Evolutionary conservation across 2,113 vertebrate genomes (phyloP), one percentile per base, ranked within the genome.

Genomic region (Petaurus breviceps): DNA sequence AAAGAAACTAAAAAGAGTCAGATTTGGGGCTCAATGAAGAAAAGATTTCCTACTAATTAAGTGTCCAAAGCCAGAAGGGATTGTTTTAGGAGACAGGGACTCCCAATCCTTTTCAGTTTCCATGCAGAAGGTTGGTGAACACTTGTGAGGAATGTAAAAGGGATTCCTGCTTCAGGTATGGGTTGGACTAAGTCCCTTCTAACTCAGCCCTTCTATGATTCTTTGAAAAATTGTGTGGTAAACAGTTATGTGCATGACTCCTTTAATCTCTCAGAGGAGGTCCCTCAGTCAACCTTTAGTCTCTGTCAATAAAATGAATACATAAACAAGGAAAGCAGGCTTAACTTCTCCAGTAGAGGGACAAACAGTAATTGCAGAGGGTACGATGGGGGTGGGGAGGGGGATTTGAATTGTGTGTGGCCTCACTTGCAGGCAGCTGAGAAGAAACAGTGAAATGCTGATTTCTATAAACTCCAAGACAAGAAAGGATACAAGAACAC

Each of bases 341-440:
- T 84, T 43, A 84, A n/a, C 19, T 84, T 84, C 68, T 84, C 19
- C 68, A 43, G 16, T 84, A 43, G 16, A 84, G 37, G 61, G 68
- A 84, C 68, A 84, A 84, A 84, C n/a, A 84, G 68, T 84, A 84
- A 84, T 84, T 84, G n/a, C n/a, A 43, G n/a, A 37, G n/a, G 37
- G 68, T 84, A 5, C 1, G n/a, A 43, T n/a, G 16, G 37, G 19
- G 6, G 16, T 1, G 6, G 16, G 14, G 31, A 0, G 11, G 28
- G 61, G 14, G 47, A 4, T 49, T 43, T 84, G n/a, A 84, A 84
- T 43, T 84, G 68, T 84, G n/a, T 84, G 68, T 84, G 68, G 68
- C 68, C n/a, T 84, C 10, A 19, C 22, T 43, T 14, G n/a, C 23
- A 93, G 47, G 50, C 47, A 94, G 84, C 31, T 84, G 31, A 90